Percentiles rank a stretch among this genome's conserved stretches.
Conservation (phyloP, 2,797 vertebrate genomes). For the Phrynocephalus guinanensis region DNA sequence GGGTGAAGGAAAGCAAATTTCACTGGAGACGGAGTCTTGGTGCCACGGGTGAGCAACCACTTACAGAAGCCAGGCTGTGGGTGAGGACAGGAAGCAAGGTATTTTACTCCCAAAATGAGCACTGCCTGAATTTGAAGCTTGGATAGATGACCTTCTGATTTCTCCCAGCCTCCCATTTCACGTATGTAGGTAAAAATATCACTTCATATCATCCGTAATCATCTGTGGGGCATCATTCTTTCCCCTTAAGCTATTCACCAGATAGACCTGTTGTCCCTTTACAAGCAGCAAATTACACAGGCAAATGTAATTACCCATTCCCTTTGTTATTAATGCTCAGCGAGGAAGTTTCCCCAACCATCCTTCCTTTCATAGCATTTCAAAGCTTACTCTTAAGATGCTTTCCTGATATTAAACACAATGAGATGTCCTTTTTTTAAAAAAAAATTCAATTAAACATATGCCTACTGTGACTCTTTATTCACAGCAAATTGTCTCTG, state of each 20-base stretch:
- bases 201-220: slow-evolving; percentile 1
- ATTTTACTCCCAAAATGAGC: neutral
- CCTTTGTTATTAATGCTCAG: slow-evolving; percentile 72
- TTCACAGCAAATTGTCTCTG: slow-evolving; percentile 83
- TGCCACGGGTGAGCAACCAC: neutral
- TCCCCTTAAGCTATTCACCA: slow-evolving; percentile 38
- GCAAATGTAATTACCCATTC: slow-evolving; percentile 75
- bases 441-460: slow-evolving; percentile 80
- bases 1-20: neutral
- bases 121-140: neutral
- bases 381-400: slow-evolving; percentile 73
- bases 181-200: slow-evolving; percentile 6
- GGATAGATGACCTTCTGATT: neutral
- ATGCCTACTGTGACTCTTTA: slow-evolving; percentile 85
- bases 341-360: slow-evolving; percentile 68
- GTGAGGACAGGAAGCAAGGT: neutral
- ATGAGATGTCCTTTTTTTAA: slow-evolving; percentile 72
- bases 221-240: slow-evolving; percentile 30
- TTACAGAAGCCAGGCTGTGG: neutral
- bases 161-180: slow-evolving; percentile 18
- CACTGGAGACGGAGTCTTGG: neutral
- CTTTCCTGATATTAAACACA: slow-evolving; percentile 78
- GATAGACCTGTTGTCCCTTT: slow-evolving; percentile 73
- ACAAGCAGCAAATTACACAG: slow-evolving; percentile 69
- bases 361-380: slow-evolving; percentile 73